Base-by-base conservation (phyloP, 2,888 invertebrate genomes). In the Drosophila mettleri region DNA sequence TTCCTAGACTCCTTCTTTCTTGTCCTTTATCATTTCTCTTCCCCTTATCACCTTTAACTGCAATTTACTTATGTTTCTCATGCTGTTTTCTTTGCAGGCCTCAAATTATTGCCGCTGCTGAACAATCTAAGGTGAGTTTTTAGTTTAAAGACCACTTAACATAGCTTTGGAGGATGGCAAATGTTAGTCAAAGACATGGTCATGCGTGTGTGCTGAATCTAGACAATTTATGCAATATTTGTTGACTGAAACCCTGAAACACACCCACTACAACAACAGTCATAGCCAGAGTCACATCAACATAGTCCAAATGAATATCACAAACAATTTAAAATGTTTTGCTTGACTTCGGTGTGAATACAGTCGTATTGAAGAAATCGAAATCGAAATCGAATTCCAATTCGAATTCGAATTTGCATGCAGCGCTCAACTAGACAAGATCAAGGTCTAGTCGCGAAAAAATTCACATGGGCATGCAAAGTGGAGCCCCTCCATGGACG, bases 101-200 rank as follows among this genome's bases (percentile, higher is more conserved):
- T 98, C 89, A 97, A 97, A 92, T 94, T 98, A 51, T 94, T 98
- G 87, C 97, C 97, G 90, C 95, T 97, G 88, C 94, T 97, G 80
- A 96, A 95, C 93, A 96, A 96, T 92, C 93, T 97, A 90, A 95
- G 97, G 97, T 97, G 93, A 95, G 95, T 93, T 43, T 53, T 59
- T 64, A 48, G 51, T 60, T 43, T 41, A 43, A 34, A 51, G n/a
- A 43, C 20, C 16, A 34, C n/a, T 49, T 33, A 20, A 22, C 7
- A 18, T 29, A 16, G 16, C 9, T 20, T 0, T 16, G 18, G 18
- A 18, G 29, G 51, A 33, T 54, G 63, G 14, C 31, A 31, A 43
- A 34, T 54, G 20, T 8, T 45, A 20, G 45, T 31, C 38, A 22
- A 43, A 49, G 55, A 61, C 52, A 61, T 55, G 52, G 52, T 27